phyloP scores from a whole-genome alignment of 2,113 vertebrate genomes.

The Orientallactaga bullata region DNA sequence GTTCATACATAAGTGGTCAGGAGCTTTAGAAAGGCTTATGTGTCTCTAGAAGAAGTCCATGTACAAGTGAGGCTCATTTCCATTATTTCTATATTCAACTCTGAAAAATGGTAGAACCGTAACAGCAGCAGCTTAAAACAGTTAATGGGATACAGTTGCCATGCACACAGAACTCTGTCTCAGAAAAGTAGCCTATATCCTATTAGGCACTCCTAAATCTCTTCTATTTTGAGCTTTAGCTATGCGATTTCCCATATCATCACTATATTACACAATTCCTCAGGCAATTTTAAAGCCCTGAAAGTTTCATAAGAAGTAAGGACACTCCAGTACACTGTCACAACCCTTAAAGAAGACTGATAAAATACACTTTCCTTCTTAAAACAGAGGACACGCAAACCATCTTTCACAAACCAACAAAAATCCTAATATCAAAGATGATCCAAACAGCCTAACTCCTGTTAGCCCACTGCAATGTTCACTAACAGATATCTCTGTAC shows the following conservation, averaged over 20 bases:
- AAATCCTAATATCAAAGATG: background rate
- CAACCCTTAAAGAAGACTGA: background rate
- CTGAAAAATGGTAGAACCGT: background rate
- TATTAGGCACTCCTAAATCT: background rate
- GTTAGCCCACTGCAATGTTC: background rate
- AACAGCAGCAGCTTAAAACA: slow-evolving; percentile 25
- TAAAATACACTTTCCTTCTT: background rate
- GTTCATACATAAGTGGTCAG: background rate
- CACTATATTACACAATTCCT: background rate
- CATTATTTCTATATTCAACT: slow-evolving; percentile 34
- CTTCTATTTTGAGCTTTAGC: background rate
- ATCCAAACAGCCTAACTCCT: background rate
- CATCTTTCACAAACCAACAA: background rate
- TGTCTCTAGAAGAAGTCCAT: background rate
- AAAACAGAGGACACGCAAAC: background rate
- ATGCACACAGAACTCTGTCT: background rate
- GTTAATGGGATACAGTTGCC: background rate
- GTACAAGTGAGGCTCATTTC: background rate
- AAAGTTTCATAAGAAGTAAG: background rate
- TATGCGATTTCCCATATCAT: background rate
- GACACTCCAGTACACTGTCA: background rate
- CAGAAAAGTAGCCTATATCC: background rate
- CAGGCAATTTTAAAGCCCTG: background rate
- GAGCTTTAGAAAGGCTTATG: background rate
- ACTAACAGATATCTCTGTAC: background rate